Evolutionary conservation across 2,113 vertebrate genomes (phyloP).

Genomic region (Pseudopipra pipra): DNA sequence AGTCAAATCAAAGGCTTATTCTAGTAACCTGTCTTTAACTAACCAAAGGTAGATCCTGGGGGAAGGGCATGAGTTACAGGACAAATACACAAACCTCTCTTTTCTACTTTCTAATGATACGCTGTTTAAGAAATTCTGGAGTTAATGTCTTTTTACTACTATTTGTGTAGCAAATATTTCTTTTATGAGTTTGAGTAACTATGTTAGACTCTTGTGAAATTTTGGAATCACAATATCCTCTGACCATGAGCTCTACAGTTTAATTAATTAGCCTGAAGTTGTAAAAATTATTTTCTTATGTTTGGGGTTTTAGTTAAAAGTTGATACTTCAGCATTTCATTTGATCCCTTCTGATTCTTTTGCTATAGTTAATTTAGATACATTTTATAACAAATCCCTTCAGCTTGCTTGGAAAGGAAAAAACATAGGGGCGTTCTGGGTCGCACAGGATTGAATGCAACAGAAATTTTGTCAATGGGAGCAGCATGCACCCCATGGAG

Average conservation of each 20-base stretch:
- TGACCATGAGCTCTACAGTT: background rate
- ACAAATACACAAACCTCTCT: background rate
- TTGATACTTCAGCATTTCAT: background rate
- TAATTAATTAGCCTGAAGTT: background rate
- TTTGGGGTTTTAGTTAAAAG: background rate
- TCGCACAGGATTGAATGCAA: background rate
- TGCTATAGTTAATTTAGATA: background rate
- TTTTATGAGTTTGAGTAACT: background rate
- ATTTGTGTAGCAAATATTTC: background rate
- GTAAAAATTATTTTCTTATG: background rate
- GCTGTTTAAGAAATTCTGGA: background rate
- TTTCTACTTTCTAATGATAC: background rate
- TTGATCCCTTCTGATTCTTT: background rate
- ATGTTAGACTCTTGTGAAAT: background rate
- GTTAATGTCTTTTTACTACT: background rate
- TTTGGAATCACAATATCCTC: background rate
- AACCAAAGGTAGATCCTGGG: background rate
- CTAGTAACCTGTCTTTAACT: background rate
- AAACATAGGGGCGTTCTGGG: background rate
- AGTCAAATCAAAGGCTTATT: background rate
- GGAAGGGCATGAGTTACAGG: background rate
- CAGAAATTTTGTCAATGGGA: conserved; percentile 22
- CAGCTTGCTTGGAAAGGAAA: background rate
- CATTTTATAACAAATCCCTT: background rate
- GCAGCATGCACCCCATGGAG: background rate